Evolutionary conservation across 2,797 vertebrate species (phyloP).

Genomic region (Balearica regulorum): DNA sequence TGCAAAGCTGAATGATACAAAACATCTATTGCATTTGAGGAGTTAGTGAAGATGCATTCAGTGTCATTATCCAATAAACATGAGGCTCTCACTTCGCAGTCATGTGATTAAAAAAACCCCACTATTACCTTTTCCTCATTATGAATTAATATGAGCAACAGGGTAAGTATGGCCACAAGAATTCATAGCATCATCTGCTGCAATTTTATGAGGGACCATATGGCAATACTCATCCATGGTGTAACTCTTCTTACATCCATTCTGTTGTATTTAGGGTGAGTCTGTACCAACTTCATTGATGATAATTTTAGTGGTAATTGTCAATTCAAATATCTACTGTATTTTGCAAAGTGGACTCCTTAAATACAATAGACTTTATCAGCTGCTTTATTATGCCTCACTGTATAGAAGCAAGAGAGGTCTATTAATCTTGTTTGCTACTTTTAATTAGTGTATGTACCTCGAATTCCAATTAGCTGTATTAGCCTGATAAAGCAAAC

Average conservation of each 20-base stretch:
- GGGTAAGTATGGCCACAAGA: neutral
- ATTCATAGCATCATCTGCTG: neutral
- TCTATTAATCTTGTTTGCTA: conserved; percentile 56
- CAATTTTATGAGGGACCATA: neutral
- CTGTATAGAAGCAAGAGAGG: neutral
- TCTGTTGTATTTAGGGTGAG: neutral
- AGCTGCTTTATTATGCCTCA: neutral
- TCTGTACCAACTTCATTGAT: neutral
- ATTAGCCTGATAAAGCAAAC: neutral
- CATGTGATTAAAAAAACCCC: neutral
- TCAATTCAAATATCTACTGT: conserved; percentile 24
- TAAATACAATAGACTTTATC: conserved; percentile 23
- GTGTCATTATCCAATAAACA: neutral
- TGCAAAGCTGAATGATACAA: neutral
- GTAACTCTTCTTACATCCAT: neutral
- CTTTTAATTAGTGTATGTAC: conserved; percentile 32
- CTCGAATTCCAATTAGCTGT: conserved; percentile 36
- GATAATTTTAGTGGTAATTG: conserved; percentile 1
- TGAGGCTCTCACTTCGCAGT: neutral
- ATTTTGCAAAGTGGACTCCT: conserved; percentile 2
- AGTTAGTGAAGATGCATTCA: neutral
- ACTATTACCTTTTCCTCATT: neutral
- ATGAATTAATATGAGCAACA: neutral
- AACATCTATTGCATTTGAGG: neutral
- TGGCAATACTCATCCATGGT: neutral